Conservation (phyloP, 35 echinoderm and acorn worm genomes). For the Apostichopus japonicus region DNA sequence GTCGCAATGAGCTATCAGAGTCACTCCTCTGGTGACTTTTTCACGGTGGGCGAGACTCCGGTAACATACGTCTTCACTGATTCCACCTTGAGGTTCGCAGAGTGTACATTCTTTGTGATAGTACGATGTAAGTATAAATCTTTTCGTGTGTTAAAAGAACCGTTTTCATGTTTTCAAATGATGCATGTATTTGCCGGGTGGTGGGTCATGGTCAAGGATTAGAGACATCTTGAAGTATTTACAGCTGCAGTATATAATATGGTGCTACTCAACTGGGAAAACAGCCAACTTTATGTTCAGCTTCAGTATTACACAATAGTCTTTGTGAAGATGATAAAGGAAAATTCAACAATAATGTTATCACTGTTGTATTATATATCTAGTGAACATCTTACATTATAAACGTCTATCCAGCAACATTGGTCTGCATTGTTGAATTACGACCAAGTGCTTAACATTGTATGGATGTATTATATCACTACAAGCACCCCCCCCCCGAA, state of each 20-base stretch:
- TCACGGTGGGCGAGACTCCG: slow-evolving; percentile 51
- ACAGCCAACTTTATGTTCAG: neutral
- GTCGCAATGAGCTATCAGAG: neutral
- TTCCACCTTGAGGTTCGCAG: slow-evolving; percentile 30
- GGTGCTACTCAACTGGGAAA: neutral
- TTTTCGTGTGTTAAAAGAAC: neutral
- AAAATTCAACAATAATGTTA: neutral
- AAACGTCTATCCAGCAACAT: too few species aligned
- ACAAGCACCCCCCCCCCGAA: too few species aligned
- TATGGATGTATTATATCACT: neutral
- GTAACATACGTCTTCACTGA: slow-evolving; percentile 68
- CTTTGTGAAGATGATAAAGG: neutral
- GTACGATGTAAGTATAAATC: slow-evolving; percentile 44
- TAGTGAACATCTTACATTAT: too few species aligned
- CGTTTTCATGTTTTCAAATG: neutral
- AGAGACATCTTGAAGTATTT: neutral
- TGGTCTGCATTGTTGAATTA: neutral
- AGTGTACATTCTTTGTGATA: slow-evolving; percentile 62
- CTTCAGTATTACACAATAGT: neutral
- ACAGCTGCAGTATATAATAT: neutral
- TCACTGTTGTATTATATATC: neutral
- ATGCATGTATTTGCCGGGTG: neutral
- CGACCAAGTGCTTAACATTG: neutral
- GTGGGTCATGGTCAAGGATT: neutral
- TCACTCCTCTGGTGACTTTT: slow-evolving; percentile 30